Evolutionary conservation across 2,888 invertebrate genomes (phyloP).

Genomic region (Girardia tigrina): DNA sequence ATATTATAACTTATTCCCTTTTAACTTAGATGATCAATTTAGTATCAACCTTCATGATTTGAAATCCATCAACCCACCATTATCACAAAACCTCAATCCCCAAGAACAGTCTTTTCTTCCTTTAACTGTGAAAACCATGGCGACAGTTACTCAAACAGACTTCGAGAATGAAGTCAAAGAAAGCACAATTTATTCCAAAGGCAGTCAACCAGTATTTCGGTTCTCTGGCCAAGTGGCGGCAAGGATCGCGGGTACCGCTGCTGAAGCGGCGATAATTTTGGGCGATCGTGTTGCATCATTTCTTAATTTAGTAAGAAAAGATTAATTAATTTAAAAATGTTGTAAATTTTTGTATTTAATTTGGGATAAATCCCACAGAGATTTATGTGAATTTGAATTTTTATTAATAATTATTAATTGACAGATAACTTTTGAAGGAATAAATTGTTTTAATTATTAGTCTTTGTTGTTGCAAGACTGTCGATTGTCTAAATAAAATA

Average conservation of each 20-base stretch:
- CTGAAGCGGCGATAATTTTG: background rate
- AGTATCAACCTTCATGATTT: background rate
- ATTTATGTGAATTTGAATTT: no score
- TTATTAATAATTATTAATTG: no score
- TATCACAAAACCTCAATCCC: background rate
- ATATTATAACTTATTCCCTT: background rate
- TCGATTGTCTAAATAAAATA: no score
- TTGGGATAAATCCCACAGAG: no score
- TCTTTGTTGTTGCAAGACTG: no score
- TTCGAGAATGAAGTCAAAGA: background rate
- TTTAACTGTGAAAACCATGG: background rate
- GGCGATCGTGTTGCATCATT: background rate
- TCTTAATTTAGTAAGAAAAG: background rate
- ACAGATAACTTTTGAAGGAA: no score
- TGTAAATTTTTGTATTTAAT: no score
- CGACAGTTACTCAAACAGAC: background rate
- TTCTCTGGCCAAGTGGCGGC: background rate
- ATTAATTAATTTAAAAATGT: no score
- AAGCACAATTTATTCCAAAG: slow-evolving; percentile 4
- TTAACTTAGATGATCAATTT: slow-evolving; percentile 17
- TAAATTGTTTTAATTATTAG: no score
- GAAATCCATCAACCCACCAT: background rate
- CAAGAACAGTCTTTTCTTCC: background rate
- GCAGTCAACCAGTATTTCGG: background rate
- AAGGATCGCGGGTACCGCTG: background rate